A percentile compares a stretch with the other conserved stretches of the same genome.
Evolutionary conservation across 2,888 invertebrate genomes (phyloP).

Genomic region (Eristalis intricaria): DNA sequence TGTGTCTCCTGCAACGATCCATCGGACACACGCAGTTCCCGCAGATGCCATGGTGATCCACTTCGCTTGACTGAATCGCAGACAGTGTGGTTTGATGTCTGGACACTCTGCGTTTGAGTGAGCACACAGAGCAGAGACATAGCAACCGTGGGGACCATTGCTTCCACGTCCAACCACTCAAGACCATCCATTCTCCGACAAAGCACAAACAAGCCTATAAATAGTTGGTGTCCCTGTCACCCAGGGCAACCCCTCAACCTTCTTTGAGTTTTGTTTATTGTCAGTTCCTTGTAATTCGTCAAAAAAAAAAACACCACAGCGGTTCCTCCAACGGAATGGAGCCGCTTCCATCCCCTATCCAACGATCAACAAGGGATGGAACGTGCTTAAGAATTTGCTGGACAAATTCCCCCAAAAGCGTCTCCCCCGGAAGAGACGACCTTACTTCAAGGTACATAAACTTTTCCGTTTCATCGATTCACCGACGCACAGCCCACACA

Average conservation of each 20-base stretch:
- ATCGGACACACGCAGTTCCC: too few species aligned
- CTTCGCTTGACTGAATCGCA: background rate
- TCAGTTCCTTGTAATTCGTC: background rate
- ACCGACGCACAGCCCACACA: too few species aligned
- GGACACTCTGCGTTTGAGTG: background rate
- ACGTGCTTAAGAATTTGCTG: too few species aligned
- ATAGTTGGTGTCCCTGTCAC: background rate
- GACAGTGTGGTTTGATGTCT: background rate
- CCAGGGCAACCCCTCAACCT: background rate
- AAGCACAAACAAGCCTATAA: background rate
- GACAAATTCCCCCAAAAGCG: background rate
- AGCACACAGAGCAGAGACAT: background rate
- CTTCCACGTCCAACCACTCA: background rate
- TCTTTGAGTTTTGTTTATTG: background rate
- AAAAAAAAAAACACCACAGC: background rate
- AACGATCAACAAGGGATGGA: too few species aligned
- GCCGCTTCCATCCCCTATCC: too few species aligned
- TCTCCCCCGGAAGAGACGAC: background rate
- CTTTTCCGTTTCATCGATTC: background rate
- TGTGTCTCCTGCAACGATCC: too few species aligned
- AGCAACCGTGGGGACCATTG: background rate
- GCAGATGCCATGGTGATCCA: background rate
- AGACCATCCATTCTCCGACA: background rate
- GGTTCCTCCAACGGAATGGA: background rate
- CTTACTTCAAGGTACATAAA: background rate